Conservation (phyloP, 2,888 invertebrate species). For the Microplitis deprimator region DNA sequence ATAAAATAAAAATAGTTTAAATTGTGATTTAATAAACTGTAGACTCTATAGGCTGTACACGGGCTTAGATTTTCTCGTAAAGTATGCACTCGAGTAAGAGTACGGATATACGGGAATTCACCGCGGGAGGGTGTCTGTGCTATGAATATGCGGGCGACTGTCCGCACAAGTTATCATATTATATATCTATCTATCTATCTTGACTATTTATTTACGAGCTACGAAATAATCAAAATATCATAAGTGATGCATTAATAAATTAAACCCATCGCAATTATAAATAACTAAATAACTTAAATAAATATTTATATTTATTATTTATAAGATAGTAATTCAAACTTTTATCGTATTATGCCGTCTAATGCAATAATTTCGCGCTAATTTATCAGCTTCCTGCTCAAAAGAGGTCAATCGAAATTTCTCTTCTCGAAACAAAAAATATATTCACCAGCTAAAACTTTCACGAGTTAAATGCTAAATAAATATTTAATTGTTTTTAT, state of each 20-base stretch:
- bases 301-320: too few relatives aligned
- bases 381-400: constrained; percentile 20
- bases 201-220: constrained; percentile 28
- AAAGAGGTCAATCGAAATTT: constrained; percentile 30
- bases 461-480: constrained; percentile 24
- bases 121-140: constrained; percentile 46
- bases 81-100: constrained; percentile 32
- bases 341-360: neutral
- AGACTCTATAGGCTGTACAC: neutral
- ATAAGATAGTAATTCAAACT: too few relatives aligned
- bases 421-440: constrained; percentile 19
- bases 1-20: neutral
- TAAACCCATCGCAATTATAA: neutral
- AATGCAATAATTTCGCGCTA: constrained; percentile 25
- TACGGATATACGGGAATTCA: constrained; percentile 44
- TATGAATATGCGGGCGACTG: constrained; percentile 31
- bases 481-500: constrained; percentile 24
- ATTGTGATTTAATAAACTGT: neutral
- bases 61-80: constrained; percentile 46
- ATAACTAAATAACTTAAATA: neutral
- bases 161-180: constrained; percentile 21
- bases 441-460: constrained; percentile 14
- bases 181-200: neutral
- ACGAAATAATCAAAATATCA: constrained; percentile 14
- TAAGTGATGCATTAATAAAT: neutral